These are phyloP conservation scores for Hirundo rustica DNA, from an alignment of 2,797 vertebrate species.

Conservation along the genomic window DNA sequence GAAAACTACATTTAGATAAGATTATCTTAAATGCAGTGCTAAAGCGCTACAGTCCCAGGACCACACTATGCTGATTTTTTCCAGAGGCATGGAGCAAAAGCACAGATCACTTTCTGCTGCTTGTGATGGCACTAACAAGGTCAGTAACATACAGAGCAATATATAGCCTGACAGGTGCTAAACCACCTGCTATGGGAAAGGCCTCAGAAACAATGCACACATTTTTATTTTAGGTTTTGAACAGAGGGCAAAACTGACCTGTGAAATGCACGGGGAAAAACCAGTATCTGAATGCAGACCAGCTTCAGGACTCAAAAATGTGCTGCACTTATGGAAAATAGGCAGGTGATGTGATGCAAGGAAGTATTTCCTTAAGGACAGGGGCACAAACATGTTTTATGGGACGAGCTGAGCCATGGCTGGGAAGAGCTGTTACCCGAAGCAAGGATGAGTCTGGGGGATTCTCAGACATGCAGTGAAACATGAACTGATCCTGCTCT, in stretches of 20 bases:
- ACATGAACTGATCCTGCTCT: neutral
- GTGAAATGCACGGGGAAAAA: neutral
- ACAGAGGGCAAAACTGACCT: neutral
- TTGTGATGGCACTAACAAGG: neutral
- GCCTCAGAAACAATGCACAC: neutral
- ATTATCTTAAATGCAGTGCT: neutral
- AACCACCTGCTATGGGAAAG: neutral
- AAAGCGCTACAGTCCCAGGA: neutral
- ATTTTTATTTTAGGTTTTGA: constrained; percentile 22
- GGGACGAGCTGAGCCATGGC: neutral
- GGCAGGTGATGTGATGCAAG: neutral
- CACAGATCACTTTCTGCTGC: neutral
- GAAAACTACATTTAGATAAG: constrained; percentile 8
- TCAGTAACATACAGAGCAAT: neutral
- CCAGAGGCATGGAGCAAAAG: neutral
- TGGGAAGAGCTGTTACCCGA: neutral
- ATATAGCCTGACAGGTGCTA: constrained; percentile 11
- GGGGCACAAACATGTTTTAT: neutral
- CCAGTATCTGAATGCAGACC: neutral
- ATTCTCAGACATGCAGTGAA: neutral
- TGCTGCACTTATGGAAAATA: neutral
- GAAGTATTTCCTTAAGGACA: neutral
- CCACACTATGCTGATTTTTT: neutral
- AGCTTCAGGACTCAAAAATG: neutral
- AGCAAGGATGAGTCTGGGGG: neutral